A percentile compares a stretch with the other conserved stretches of the same genome.
Conservation (phyloP, 2,797 vertebrate genomes). For the Neopelma chrysocephalum region DNA sequence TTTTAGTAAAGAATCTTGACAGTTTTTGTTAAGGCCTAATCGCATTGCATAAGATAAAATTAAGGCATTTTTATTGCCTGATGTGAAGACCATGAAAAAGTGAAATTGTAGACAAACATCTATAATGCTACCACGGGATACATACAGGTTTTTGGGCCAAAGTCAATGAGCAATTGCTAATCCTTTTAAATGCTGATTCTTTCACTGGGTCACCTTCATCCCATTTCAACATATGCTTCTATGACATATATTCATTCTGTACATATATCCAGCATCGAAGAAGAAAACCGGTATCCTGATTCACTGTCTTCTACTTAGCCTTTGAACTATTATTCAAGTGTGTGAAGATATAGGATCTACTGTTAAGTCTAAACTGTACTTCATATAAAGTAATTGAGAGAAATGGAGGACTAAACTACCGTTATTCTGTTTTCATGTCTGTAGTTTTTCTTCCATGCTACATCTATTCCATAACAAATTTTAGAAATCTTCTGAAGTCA, state of each 20-base stretch:
- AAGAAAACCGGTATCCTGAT: not conserved
- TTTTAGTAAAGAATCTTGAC: not conserved
- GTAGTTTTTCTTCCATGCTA: not conserved
- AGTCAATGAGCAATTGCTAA: not conserved
- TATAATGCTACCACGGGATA: not conserved
- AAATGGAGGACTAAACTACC: not conserved
- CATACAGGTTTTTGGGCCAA: not conserved
- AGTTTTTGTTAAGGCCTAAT: not conserved
- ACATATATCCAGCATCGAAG: not conserved
- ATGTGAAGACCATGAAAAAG: not conserved
- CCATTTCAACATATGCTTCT: not conserved
- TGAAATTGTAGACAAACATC: not conserved
- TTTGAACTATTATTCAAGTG: not conserved
- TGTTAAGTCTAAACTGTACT: not conserved
- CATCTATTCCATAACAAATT: not conserved
- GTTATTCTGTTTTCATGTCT: not conserved
- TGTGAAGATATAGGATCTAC: not conserved
- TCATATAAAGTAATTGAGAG: not conserved
- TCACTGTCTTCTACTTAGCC: not conserved
- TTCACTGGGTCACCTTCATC: not conserved
- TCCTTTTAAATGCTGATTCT: not conserved
- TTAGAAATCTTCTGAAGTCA: not conserved
- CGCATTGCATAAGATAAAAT: not conserved
- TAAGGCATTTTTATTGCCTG: not conserved
- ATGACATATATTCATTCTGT: no score